A percentile compares a stretch with the other conserved stretches of the same genome.
These are phyloP conservation scores for Melitaea cinxia DNA, from an alignment of 1,140 invertebrate genomes.

Conservation along the genomic window DNA sequence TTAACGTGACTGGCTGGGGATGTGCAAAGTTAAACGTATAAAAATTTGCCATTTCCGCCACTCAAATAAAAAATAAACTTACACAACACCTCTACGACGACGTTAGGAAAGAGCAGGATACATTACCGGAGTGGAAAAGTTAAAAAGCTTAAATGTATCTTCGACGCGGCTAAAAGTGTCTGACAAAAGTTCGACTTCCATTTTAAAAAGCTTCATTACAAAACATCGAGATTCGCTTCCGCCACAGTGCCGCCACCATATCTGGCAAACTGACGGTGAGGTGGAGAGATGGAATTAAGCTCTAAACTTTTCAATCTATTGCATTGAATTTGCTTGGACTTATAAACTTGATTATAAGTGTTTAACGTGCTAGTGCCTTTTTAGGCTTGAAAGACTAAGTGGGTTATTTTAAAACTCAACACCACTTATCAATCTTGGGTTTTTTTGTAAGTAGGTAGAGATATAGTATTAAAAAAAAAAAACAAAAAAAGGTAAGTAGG, in stretches of 20 bases:
- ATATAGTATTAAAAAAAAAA: no score
- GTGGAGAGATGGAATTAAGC: constrained; percentile 59
- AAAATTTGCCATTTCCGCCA: constrained; percentile 59
- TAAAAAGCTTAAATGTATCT: constrained; percentile 82
- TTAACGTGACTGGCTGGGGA: constrained; percentile 56
- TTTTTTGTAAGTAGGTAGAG: background rate
- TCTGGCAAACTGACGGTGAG: constrained; percentile 51
- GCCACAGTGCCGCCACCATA: constrained; percentile 58
- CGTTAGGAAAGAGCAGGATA: constrained; percentile 73
- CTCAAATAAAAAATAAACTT: constrained; percentile 68
- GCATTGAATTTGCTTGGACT: background rate
- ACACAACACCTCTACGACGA: constrained; percentile 63
- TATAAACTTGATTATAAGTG: background rate
- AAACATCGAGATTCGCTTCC: constrained; percentile 80
- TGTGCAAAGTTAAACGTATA: constrained; percentile 60
- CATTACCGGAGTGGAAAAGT: constrained; percentile 81
- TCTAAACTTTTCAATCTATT: constrained; percentile 52
- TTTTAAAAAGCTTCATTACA: constrained; percentile 82
- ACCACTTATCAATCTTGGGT: background rate
- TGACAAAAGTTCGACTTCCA: constrained; percentile 82
- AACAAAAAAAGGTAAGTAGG: background rate
- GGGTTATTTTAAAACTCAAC: background rate
- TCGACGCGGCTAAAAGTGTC: constrained; percentile 80
- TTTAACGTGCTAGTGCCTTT: background rate
- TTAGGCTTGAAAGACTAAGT: background rate